Percentiles rank a stretch among this genome's conserved stretches.
Evolutionary conservation across 2,888 invertebrate species (phyloP).

Genomic region (Serripes groenlandicus): DNA sequence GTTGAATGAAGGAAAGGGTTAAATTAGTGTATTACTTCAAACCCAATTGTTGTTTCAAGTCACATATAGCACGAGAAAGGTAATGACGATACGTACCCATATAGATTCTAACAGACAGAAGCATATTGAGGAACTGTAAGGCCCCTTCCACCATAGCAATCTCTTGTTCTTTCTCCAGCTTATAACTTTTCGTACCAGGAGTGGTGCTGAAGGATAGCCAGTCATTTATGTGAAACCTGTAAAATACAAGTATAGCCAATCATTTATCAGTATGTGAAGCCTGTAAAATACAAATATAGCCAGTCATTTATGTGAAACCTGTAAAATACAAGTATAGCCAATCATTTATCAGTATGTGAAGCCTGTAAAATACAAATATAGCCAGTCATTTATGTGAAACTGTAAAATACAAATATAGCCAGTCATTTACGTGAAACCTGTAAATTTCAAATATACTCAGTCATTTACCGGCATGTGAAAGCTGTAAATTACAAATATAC

Average conservation of each 20-base stretch:
- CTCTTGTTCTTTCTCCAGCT: slow-evolving; percentile 92
- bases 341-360: no score
- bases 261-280: no score
- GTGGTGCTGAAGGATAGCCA: slow-evolving; percentile 88
- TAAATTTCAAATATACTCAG: slow-evolving; percentile 90
- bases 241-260: neutral
- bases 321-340: neutral
- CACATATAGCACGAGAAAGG: no score
- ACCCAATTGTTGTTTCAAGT: no score
- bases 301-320: slow-evolving; percentile 96
- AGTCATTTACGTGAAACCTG: no score
- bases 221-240: slow-evolving; percentile 94
- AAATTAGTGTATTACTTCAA: no score
- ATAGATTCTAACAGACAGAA: slow-evolving; percentile 95
- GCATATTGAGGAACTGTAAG: slow-evolving; percentile 95
- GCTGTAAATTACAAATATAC: no score
- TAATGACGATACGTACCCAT: slow-evolving; percentile 92
- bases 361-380: no score
- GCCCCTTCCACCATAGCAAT: slow-evolving; percentile 97
- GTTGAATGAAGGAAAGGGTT: no score
- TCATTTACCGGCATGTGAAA: no score
- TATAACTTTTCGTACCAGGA: slow-evolving; percentile 57
- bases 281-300: no score
- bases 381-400: slow-evolving; percentile 96
- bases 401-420: slow-evolving; percentile 79